Conservation (phyloP, 2,888 invertebrate species). For the Eupithecia dodoneata region DNA sequence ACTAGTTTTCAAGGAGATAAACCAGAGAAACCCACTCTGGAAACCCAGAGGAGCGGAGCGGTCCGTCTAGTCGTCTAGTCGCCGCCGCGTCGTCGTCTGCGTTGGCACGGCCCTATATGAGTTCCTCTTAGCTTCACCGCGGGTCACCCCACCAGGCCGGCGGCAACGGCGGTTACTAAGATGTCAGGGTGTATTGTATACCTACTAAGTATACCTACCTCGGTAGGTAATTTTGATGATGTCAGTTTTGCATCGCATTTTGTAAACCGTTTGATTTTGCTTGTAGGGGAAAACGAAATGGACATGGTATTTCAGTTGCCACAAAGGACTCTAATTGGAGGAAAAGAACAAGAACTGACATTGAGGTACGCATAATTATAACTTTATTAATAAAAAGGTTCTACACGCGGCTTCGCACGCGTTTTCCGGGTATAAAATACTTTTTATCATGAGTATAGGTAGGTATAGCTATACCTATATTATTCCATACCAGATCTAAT, state of each 20-base stretch:
- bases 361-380: constrained; percentile 66
- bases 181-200: too few relatives aligned
- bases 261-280: not conserved
- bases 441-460: too few relatives aligned
- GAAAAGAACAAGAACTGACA: constrained; percentile 81
- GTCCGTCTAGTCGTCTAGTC: too few relatives aligned
- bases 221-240: not conserved
- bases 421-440: not conserved
- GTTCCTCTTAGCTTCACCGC: too few relatives aligned
- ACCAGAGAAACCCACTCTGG: too few relatives aligned
- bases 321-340: constrained; percentile 88
- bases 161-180: too few relatives aligned
- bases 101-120: too few relatives aligned
- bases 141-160: too few relatives aligned
- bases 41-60: too few relatives aligned
- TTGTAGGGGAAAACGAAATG: constrained; percentile 82
- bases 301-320: constrained; percentile 88
- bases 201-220: too few relatives aligned
- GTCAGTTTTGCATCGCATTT: not conserved
- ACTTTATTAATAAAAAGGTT: not conserved
- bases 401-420: not conserved
- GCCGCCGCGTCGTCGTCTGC: too few relatives aligned
- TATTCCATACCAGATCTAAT: not conserved
- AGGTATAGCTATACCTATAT: not conserved
- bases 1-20: too few relatives aligned